A percentile compares a stretch with the other conserved stretches of the same genome.
phyloP scores from a whole-genome alignment of 2,888 invertebrate species.

The Phania funesta region DNA sequence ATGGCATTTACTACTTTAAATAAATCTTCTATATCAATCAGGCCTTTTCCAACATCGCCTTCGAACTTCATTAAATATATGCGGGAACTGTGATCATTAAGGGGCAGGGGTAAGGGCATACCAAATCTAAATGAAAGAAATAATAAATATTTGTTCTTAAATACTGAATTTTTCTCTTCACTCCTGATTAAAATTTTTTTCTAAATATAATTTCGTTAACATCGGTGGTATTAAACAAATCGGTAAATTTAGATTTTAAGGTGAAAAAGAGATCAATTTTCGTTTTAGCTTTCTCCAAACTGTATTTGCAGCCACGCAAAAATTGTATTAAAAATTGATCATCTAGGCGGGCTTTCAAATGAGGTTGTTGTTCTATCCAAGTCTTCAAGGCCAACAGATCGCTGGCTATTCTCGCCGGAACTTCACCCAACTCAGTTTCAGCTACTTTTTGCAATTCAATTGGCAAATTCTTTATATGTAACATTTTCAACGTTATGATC shows the following conservation, averaged over 20 bases:
- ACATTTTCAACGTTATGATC: background rate
- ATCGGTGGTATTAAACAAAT: conserved; percentile 80
- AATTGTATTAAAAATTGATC: conserved; percentile 81
- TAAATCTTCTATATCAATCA: conserved; percentile 79
- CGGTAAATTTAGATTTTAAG: conserved; percentile 81
- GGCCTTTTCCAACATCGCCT: conserved; percentile 82
- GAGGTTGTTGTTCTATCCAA: conserved; percentile 81
- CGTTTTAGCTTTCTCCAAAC: conserved; percentile 81
- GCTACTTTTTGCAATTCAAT: conserved; percentile 73
- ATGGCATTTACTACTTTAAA: conserved; percentile 82
- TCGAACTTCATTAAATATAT: conserved; percentile 81
- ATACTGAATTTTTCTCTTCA: conserved; percentile 43
- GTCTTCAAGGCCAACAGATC: conserved; percentile 77
- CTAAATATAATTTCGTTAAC: conserved; percentile 70
- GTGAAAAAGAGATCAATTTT: conserved; percentile 83
- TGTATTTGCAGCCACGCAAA: conserved; percentile 82
- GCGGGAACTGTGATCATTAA: conserved; percentile 81
- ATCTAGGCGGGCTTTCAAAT: conserved; percentile 74
- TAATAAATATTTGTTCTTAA: background rate
- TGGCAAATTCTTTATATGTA: background rate
- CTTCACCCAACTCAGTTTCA: conserved; percentile 80
- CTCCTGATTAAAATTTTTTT: conserved; percentile 74
- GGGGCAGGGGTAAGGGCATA: conserved; percentile 75
- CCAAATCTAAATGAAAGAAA: conserved; percentile 71
- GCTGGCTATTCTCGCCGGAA: conserved; percentile 71